A percentile compares a stretch with the other conserved stretches of the same genome.
Evolutionary conservation across 2,113 vertebrate genomes (phyloP).

Genomic region (Gnathonemus longibarbis): DNA sequence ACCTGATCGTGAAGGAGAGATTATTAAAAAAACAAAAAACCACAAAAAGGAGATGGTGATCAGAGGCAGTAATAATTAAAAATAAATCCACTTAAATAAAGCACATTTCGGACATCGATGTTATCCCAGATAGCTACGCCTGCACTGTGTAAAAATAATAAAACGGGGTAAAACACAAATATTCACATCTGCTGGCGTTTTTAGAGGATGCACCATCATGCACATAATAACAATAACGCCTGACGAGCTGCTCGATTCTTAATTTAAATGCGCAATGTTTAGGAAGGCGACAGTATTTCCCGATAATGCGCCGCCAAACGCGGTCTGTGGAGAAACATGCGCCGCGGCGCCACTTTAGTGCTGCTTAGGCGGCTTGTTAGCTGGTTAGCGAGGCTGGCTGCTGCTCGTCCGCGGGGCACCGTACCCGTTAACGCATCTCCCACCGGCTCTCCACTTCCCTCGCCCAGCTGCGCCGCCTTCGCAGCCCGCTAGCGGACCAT

Average conservation of each 20-base stretch:
- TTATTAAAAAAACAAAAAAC: background rate
- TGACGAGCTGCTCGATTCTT: background rate
- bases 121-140: background rate
- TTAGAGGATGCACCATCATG: background rate
- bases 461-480: slow-evolving; percentile 30
- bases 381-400: slow-evolving; percentile 12
- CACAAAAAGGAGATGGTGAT: background rate
- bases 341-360: background rate
- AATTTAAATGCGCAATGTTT: background rate
- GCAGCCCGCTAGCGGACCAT: slow-evolving; percentile 54
- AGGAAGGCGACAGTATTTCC: background rate
- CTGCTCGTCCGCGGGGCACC: background rate
- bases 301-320: background rate
- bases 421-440: slow-evolving; percentile 37
- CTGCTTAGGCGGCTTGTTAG: background rate
- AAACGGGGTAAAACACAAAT: background rate
- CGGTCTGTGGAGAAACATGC: background rate
- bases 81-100: background rate
- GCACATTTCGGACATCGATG: background rate
- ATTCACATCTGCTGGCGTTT: background rate
- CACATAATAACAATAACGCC: background rate
- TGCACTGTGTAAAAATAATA: background rate
- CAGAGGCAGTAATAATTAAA: background rate
- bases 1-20: background rate
- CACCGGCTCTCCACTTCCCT: slow-evolving; percentile 30